A percentile compares a stretch with the other conserved stretches of the same genome.
These are phyloP conservation scores for Sciaenops ocellatus DNA, from an alignment of 2,797 vertebrate genomes.

Conservation along the genomic window DNA sequence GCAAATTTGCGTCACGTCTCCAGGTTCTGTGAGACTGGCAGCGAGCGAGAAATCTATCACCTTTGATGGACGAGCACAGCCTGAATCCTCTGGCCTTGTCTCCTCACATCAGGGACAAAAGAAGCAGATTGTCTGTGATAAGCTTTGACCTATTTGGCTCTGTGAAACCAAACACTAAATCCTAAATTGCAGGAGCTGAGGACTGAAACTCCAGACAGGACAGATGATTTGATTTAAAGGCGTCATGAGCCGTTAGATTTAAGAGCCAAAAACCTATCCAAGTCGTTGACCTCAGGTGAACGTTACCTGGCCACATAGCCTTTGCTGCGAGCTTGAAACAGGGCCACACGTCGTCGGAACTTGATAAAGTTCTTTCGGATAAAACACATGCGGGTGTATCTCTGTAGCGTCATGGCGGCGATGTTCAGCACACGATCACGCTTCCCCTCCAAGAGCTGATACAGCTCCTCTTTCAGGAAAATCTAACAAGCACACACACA, in stretches of 20 bases:
- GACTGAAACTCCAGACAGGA: conserved; percentile 54
- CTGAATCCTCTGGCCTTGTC: conserved; percentile 49
- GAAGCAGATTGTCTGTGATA: conserved; percentile 47
- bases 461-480: conserved; percentile 94
- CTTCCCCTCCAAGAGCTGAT: conserved; percentile 94
- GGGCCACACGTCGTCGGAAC: conserved; percentile 84
- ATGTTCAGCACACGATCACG: conserved; percentile 88
- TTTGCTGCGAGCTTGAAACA: conserved; percentile 86
- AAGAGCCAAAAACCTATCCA: neutral
- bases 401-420: conserved; percentile 92
- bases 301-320: conserved; percentile 91
- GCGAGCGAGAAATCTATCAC: conserved; percentile 42
- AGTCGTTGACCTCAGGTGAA: neutral
- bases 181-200: conserved; percentile 29
- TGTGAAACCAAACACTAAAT: conserved; percentile 63
- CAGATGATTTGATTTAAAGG: neutral
- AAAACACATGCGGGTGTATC: conserved; percentile 88
- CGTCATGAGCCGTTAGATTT: neutral
- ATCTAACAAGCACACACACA: conserved; percentile 82
- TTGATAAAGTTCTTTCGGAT: conserved; percentile 87
- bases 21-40: conserved; percentile 14
- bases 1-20: conserved; percentile 32
- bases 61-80: conserved; percentile 51
- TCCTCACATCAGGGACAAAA: conserved; percentile 57
- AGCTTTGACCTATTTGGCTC: conserved; percentile 48